These are phyloP conservation scores for Achatina immaculata DNA, from an alignment of 1,140 invertebrate genomes.

Conservation along the genomic window DNA sequence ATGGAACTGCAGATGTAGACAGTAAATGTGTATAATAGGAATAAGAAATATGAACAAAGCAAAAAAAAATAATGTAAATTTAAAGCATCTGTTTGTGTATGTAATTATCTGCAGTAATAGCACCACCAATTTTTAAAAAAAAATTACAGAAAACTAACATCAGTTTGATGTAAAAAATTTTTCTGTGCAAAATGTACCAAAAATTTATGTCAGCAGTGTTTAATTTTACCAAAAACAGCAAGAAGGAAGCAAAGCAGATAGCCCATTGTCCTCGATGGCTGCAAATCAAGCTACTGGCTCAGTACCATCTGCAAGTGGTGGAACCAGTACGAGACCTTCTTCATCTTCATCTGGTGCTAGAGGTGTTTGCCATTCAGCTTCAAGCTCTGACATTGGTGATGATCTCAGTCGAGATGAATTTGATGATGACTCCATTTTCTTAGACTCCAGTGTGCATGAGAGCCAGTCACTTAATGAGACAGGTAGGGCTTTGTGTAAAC, in stretches of 20 bases:
- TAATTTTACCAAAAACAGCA: not conserved
- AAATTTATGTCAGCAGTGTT: no score
- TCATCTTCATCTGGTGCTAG: not conserved
- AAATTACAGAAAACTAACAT: no score
- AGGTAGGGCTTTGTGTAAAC: constrained; percentile 39
- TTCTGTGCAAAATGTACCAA: no score
- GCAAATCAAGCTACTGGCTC: not conserved
- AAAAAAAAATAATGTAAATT: no score
- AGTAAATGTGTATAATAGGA: no score
- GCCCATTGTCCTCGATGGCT: not conserved
- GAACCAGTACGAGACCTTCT: not conserved
- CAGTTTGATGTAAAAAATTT: no score
- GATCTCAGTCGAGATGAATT: not conserved
- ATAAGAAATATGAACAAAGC: no score
- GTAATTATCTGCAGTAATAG: no score
- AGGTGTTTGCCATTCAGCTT: not conserved
- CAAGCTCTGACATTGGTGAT: constrained; percentile 23
- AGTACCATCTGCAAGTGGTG: not conserved
- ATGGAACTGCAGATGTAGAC: no score
- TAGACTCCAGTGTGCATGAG: constrained; percentile 46
- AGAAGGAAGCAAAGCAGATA: not conserved
- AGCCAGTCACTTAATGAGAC: constrained; percentile 55
- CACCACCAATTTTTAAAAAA: no score
- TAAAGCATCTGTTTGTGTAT: no score
- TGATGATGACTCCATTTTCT: constrained; percentile 50